Evolutionary conservation across 2,888 invertebrate genomes (phyloP).

Genomic region (Pseudococcus jackbeardsleyi): DNA sequence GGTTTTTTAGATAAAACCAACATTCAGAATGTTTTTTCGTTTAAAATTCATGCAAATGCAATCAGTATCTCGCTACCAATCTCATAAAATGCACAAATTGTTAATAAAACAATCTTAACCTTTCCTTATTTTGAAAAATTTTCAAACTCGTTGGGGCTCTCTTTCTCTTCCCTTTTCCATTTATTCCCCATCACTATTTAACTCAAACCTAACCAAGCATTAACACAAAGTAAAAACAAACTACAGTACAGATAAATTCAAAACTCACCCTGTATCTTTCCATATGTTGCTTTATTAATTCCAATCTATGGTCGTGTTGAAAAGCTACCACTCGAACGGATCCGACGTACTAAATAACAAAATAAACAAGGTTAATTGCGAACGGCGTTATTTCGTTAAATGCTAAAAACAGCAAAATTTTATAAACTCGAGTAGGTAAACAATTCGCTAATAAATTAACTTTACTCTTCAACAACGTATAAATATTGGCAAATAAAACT

Average conservation of each 20-base stretch:
- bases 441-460: slow-evolving; percentile 35
- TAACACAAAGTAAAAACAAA: slow-evolving; percentile 32
- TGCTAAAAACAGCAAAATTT: slow-evolving; percentile 41
- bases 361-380: slow-evolving; percentile 58
- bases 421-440: slow-evolving; percentile 34
- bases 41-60: no score
- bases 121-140: not conserved
- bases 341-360: slow-evolving; percentile 68
- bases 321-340: slow-evolving; percentile 67
- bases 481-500: slow-evolving; percentile 46
- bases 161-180: no score
- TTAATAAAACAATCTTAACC: not conserved
- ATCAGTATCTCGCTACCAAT: not conserved
- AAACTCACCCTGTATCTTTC: slow-evolving; percentile 67
- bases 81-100: not conserved
- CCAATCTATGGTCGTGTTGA: slow-evolving; percentile 67
- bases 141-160: not conserved
- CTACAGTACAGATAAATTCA: not conserved
- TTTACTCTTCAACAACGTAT: not conserved
- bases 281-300: slow-evolving; percentile 67
- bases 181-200: not conserved
- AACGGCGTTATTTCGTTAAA: slow-evolving; percentile 22
- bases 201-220: not conserved
- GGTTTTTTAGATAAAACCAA: no score
- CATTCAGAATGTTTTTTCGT: no score